Evolutionary conservation across 2,888 invertebrate species (phyloP).

Genomic region (Drosophila stalkeri): DNA sequence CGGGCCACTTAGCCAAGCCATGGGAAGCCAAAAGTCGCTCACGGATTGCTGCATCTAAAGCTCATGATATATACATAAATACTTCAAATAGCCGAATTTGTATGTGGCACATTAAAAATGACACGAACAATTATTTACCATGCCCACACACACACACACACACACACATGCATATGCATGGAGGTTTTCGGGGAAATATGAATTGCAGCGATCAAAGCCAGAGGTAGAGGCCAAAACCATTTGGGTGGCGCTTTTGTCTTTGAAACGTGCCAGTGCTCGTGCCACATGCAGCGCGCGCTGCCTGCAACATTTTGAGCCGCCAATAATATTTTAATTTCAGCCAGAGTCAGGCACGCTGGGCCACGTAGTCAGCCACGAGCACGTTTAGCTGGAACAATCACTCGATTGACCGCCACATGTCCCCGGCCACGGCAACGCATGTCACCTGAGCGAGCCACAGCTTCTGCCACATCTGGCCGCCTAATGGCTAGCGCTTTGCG

Average conservation of each 20-base stretch:
- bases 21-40: conserved; percentile 59
- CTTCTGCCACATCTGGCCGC: conserved; percentile 23
- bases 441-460: conserved; percentile 47
- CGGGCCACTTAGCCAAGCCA: conserved; percentile 53
- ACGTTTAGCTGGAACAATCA: conserved; percentile 64
- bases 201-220: conserved; percentile 46
- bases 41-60: conserved; percentile 45
- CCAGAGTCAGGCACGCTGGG: conserved; percentile 36
- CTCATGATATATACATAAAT: conserved; percentile 32
- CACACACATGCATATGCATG: conserved; percentile 18
- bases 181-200: conserved; percentile 45
- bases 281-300: conserved; percentile 72
- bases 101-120: conserved; percentile 66
- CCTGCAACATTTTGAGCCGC: conserved; percentile 60
- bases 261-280: conserved; percentile 68
- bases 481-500: conserved; percentile 52
- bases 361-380: conserved; percentile 48
- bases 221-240: conserved; percentile 51
- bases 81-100: conserved; percentile 42
- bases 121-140: conserved; percentile 65
- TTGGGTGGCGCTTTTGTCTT: conserved; percentile 75
- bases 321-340: conserved; percentile 70
- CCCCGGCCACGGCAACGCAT: conserved; percentile 39
- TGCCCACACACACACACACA: conserved; percentile 28
- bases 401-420: conserved; percentile 48